A percentile compares a stretch with the other conserved stretches of the same genome.
Evolutionary conservation across 2,113 vertebrate species (phyloP).

Genomic region (Bos indicus): DNA sequence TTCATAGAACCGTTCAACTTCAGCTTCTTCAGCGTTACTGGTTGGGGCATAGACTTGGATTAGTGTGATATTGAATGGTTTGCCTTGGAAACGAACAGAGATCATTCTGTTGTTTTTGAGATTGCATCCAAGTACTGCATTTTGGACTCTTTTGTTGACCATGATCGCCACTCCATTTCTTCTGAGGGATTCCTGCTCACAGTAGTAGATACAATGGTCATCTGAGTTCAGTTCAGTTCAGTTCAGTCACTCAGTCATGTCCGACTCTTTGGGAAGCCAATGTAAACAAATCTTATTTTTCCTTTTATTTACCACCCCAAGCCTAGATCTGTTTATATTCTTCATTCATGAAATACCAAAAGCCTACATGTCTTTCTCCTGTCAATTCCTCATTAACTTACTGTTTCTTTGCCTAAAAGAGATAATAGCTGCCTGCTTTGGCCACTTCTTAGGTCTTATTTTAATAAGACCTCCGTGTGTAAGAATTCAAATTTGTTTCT

Average conservation of each 20-base stretch:
- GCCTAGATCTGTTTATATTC: not conserved
- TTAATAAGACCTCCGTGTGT: not conserved
- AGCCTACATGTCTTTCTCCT: not conserved
- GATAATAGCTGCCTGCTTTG: not conserved
- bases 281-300: not conserved
- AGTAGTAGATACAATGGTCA: no score
- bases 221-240: not conserved
- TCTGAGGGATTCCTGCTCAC: no score
- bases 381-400: not conserved
- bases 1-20: no score
- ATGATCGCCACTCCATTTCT: no score
- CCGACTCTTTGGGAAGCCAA: not conserved
- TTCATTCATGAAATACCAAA: not conserved
- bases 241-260: not conserved
- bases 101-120: no score
- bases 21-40: no score
- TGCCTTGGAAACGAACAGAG: no score
- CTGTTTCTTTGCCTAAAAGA: not conserved
- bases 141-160: no score
- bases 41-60: no score
- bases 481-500: not conserved
- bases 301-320: not conserved
- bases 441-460: not conserved
- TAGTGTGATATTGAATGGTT: no score
- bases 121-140: no score